phyloP scores from a whole-genome alignment of 2,888 invertebrate species.

The Taphrorychus bicolor region DNA sequence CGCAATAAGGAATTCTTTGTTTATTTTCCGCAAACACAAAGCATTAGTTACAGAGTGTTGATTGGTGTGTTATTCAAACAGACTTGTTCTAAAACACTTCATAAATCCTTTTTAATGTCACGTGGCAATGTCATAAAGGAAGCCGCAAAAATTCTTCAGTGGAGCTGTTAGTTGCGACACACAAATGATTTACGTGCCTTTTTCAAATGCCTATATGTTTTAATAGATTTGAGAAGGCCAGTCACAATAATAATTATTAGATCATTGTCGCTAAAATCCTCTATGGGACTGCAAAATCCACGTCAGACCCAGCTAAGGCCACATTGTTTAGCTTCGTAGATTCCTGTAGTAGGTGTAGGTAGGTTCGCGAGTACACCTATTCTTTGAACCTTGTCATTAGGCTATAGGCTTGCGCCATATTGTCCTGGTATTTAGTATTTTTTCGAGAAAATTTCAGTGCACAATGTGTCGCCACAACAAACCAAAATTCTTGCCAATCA shows the following conservation, averaged over 20 bases:
- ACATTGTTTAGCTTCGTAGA: not conserved
- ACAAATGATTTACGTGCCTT: not conserved
- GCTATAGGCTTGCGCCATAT: not conserved
- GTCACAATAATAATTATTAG: not conserved
- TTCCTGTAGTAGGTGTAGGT: not conserved
- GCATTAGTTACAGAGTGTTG: not conserved
- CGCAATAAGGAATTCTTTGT: too few species aligned
- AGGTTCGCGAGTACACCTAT: not conserved
- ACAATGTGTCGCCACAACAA: not conserved
- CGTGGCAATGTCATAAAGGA: not conserved
- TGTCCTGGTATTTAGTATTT: not conserved
- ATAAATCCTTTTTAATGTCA: not conserved
- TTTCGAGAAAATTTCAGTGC: not conserved
- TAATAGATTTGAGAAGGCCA: not conserved
- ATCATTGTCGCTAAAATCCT: not conserved
- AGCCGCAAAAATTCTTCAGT: not conserved
- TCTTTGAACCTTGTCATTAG: slow-evolving; percentile 11
- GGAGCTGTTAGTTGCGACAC: not conserved
- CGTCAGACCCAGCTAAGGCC: not conserved
- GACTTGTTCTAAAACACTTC: not conserved
- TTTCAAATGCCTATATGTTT: not conserved
- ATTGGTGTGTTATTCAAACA: not conserved
- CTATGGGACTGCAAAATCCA: not conserved
- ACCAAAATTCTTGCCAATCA: not conserved
- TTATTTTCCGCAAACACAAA: not conserved